Evolutionary conservation across 2,113 vertebrate species (phyloP).

Genomic region (Grus americana): DNA sequence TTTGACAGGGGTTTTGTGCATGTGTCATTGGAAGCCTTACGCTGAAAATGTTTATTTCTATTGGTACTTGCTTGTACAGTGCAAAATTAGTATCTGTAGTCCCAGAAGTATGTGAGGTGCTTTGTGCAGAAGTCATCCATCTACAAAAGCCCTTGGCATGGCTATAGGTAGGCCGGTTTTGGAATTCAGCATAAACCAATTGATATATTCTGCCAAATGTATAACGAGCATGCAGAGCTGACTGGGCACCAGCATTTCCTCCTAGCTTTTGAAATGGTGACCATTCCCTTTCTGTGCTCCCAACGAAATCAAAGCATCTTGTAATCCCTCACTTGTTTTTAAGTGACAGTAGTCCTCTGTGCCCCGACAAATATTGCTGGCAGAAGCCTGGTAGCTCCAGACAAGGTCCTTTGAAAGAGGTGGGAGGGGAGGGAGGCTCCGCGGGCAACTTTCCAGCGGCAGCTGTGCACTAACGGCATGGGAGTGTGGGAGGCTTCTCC

Average conservation of each 20-base stretch:
- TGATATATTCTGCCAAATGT: neutral
- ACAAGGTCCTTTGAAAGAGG: slow-evolving; percentile 7
- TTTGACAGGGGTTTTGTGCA: neutral
- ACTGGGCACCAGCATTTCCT: neutral
- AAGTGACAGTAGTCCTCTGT: slow-evolving; percentile 25
- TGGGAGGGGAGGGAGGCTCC: slow-evolving; percentile 1
- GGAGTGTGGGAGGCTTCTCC: slow-evolving; percentile 24
- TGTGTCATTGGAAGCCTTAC: rapidly evolving
- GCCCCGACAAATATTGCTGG: neutral
- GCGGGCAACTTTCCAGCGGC: slow-evolving; percentile 48
- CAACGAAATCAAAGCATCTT: slow-evolving; percentile 26
- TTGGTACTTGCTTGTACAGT: neutral
- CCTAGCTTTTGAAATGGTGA: neutral
- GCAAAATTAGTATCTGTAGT: neutral
- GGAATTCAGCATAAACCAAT: neutral
- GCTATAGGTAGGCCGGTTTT: neutral
- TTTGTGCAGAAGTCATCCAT: neutral
- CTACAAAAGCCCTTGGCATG: neutral
- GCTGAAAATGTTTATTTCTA: neutral
- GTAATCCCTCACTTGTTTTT: slow-evolving; percentile 26
- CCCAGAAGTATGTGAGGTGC: neutral
- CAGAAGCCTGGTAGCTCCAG: slow-evolving; percentile 35
- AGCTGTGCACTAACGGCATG: slow-evolving; percentile 15
- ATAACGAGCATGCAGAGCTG: neutral
- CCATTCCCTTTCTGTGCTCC: neutral